Conservation (phyloP, 2,888 invertebrate genomes). For the Drosophila macrospina region DNA sequence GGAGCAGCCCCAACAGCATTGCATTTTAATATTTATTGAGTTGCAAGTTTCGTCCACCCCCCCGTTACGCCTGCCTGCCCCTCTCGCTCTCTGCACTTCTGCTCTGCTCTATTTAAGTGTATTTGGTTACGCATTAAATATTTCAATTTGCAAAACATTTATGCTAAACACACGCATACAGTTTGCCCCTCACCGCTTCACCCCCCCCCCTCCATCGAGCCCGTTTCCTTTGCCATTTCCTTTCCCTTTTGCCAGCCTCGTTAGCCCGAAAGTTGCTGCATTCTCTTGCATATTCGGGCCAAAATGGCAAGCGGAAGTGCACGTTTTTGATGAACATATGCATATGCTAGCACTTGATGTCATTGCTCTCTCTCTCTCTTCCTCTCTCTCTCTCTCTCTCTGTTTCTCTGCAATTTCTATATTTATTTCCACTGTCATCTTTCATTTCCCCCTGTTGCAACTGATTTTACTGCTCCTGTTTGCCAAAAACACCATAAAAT, state of each 20-base stretch:
- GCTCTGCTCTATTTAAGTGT: conserved; percentile 38
- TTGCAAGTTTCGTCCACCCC: conserved; percentile 54
- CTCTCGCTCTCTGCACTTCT: background rate
- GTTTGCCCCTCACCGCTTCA: conserved; percentile 1
- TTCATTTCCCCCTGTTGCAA: conserved; percentile 24
- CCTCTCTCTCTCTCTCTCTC: background rate
- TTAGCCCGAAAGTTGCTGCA: conserved; percentile 41
- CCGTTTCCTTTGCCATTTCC: too few species aligned
- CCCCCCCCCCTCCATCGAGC: too few species aligned
- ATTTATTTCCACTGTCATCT: conserved; percentile 27
- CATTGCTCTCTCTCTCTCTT: conserved; percentile 3
- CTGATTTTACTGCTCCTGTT: conserved; percentile 14
- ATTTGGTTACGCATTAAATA: conserved; percentile 73
- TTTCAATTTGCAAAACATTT: conserved; percentile 76
- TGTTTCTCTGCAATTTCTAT: background rate
- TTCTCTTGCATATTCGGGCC: conserved; percentile 41
- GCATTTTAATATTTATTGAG: conserved; percentile 78
- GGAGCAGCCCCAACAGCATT: conserved; percentile 30
- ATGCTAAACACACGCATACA: conserved; percentile 57
- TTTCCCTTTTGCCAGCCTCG: conserved; percentile 46
- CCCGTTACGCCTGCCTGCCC: background rate
- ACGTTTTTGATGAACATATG: conserved; percentile 55
- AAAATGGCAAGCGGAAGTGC: conserved; percentile 58
- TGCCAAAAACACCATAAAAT: conserved; percentile 1
- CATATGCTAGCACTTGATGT: conserved; percentile 35